Base-by-base conservation (phyloP, 2,888 invertebrate genomes). In the Drosophila paracracens region DNA sequence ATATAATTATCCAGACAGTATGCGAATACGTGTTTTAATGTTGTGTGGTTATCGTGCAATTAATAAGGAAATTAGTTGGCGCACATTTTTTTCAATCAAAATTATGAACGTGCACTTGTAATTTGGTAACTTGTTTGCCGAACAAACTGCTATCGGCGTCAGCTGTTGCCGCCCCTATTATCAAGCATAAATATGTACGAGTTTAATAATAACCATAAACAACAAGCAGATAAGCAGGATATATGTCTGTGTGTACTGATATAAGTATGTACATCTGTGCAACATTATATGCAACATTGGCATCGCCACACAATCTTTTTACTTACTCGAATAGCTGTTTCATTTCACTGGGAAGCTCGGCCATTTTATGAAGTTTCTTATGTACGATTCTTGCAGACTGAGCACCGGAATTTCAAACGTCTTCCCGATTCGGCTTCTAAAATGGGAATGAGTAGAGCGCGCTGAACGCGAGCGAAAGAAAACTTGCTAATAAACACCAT, bases 301-400 rank as follows among this genome's bases (percentile, higher is more conserved):
- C 51, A 79, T 43, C 56, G 79, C 51, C 67, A 61, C 50, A 71
- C 51, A 59, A 52, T 48, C n/a, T 76, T 62, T 63, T 54, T 68
- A 89, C 89, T 91, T 74, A 91, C 91, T 81, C 82, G 74, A 92
- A 91, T 59, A 91, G 69, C 75, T 88, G 79, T 54, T 79, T 71
- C 35, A 91, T 77, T 79, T 79, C 89, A 73, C 65, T 76, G 58
- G 91, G 89, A 63, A 92, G 68, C 29, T 82, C 82, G 40, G 91
- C 67, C 91, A 91, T 91, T 76, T 65, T 70, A 57, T 35, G 2
- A 36, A 63, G 11, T 61, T 48, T 66, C 29, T 16, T 65, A 40
- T 51, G 29, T 27, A 46, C 27, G 53, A 77, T 56, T 73, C 60
- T 63, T 77, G 46, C 21, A 46, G 35, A 29, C 52, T 65, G 43